Evolutionary conservation across 64 coral and sea anemone genomes (phyloP).

Genomic region (Exaiptasia diaphana): DNA sequence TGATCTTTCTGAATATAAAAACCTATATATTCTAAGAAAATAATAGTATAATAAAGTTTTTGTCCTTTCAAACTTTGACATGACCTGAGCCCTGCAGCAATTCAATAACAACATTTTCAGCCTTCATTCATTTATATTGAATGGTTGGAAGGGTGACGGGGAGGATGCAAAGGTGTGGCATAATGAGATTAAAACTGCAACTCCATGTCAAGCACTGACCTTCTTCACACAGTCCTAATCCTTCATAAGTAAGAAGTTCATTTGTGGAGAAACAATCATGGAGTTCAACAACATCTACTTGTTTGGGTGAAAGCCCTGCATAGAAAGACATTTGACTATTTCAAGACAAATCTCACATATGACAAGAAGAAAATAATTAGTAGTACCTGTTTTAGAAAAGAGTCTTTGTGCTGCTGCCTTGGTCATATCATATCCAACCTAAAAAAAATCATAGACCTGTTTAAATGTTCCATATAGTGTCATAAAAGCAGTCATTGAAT

Average conservation of each 20-base stretch:
- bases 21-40: too few relatives aligned
- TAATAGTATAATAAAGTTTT: too few relatives aligned
- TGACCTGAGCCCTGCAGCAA: too few relatives aligned
- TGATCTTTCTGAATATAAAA: too few relatives aligned
- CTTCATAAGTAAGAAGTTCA: conserved; percentile 93
- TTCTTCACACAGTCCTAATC: conserved; percentile 81
- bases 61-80: too few relatives aligned
- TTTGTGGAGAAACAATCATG: conserved; percentile 97
- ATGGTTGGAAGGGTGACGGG: too few relatives aligned
- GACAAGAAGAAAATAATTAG: background rate
- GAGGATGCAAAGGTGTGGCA: too few relatives aligned
- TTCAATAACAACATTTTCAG: too few relatives aligned
- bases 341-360: background rate
- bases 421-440: conserved; percentile 99
- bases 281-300: conserved; percentile 86
- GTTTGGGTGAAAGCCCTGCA: conserved; percentile 59
- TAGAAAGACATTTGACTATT: background rate
- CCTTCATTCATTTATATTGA: too few relatives aligned
- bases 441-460: background rate
- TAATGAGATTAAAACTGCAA: background rate
- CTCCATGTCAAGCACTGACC: conserved; percentile 1
- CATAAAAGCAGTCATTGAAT: too few relatives aligned
- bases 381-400: conserved; percentile 72
- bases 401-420: conserved; percentile 74
- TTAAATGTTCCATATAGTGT: too few relatives aligned